Evolutionary conservation across 2,113 vertebrate species (phyloP).

Genomic region (Ptyas mucosa): DNA sequence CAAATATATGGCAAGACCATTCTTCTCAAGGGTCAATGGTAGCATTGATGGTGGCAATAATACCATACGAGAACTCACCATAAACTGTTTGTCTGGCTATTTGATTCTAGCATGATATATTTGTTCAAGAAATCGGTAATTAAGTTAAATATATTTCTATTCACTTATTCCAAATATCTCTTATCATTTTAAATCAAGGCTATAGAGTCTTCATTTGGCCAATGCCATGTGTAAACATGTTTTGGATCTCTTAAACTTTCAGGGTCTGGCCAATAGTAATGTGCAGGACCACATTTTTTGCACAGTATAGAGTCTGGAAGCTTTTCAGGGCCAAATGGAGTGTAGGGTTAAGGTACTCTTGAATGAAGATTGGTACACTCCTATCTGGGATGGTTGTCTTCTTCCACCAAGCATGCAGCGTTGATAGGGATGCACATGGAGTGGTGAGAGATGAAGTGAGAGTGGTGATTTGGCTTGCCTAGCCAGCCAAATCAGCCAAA

Average conservation of each 20-base stretch:
- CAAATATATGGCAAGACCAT: neutral
- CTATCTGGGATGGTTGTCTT: too few species aligned
- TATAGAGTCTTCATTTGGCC: too few species aligned
- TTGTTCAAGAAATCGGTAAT: neutral
- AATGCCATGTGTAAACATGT: too few species aligned
- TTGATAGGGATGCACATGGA: too few species aligned
- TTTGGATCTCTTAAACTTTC: too few species aligned
- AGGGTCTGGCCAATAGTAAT: neutral
- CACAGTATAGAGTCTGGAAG: neutral
- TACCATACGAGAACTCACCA: neutral
- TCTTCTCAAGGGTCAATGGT: neutral
- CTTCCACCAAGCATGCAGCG: too few species aligned
- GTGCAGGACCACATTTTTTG: neutral
- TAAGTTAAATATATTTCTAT: neutral
- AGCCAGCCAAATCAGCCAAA: too few species aligned
- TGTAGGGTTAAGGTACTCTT: neutral
- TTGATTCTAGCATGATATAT: neutral
- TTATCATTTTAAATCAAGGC: too few species aligned
- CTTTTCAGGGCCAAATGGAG: neutral
- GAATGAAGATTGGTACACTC: too few species aligned
- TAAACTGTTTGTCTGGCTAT: neutral
- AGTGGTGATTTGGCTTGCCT: too few species aligned
- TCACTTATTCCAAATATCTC: too few species aligned
- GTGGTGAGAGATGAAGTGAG: too few species aligned
- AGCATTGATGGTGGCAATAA: neutral